These are phyloP conservation scores for Periplaneta americana DNA, from an alignment of 1,140 invertebrate genomes.

Conservation along the genomic window DNA sequence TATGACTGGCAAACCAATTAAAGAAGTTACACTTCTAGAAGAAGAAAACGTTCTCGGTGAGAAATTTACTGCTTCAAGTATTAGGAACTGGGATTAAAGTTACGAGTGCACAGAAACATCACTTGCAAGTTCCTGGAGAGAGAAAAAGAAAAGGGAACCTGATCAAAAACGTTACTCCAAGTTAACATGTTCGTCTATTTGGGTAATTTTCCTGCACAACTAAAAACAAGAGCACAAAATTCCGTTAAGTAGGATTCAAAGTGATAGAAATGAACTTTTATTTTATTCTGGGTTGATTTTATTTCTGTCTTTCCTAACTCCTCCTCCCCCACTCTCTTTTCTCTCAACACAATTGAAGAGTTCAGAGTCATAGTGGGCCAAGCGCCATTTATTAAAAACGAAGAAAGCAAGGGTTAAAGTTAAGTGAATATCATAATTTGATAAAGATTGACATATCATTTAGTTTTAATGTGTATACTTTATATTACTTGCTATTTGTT, in stretches of 20 bases:
- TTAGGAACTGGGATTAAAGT: background rate
- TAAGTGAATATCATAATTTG: too few species aligned
- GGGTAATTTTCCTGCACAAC: background rate
- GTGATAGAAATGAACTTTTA: too few species aligned
- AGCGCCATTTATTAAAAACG: too few species aligned
- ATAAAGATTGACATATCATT: too few species aligned
- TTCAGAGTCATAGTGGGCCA: too few species aligned
- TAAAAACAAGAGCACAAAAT: background rate
- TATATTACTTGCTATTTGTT: too few species aligned
- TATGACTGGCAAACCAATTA: background rate
- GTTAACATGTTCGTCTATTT: background rate
- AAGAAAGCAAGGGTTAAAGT: too few species aligned
- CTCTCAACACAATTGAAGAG: too few species aligned
- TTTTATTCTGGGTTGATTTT: too few species aligned
- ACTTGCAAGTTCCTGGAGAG: background rate
- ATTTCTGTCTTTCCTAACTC: too few species aligned
- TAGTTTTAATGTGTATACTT: too few species aligned
- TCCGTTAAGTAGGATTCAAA: background rate
- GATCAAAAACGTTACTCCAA: background rate
- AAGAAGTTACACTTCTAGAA: background rate
- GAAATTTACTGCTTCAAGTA: background rate
- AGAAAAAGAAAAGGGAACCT: background rate
- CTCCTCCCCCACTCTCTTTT: too few species aligned
- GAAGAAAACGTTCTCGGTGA: background rate
- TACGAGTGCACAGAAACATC: background rate